These are phyloP conservation scores for Novumbra hubbsi DNA, from an alignment of 2,797 vertebrate genomes.

Conservation along the genomic window DNA sequence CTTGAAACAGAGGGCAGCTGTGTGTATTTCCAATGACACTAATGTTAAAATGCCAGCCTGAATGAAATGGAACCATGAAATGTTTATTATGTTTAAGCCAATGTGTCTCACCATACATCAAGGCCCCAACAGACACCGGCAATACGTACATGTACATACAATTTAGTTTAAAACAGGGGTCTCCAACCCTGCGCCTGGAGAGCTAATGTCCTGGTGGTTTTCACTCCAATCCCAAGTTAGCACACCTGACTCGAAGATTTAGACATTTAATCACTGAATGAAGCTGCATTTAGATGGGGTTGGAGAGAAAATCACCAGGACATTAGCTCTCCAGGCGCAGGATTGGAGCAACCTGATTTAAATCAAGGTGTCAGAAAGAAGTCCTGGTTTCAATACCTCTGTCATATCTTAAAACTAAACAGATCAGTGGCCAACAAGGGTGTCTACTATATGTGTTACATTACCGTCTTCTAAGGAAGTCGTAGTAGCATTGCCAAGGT, in stretches of 20 bases:
- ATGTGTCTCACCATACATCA: neutral
- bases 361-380: slow-evolving; percentile 4
- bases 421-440: neutral
- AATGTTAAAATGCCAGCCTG: slow-evolving; percentile 32
- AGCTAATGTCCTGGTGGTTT: too few relatives aligned
- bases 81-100: neutral
- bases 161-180: too few relatives aligned
- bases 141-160: neutral
- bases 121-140: neutral
- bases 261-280: too few relatives aligned
- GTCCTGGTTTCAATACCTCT: neutral
- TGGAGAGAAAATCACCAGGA: too few relatives aligned
- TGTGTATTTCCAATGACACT: slow-evolving; percentile 43
- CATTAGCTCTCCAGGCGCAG: too few relatives aligned
- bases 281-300: too few relatives aligned
- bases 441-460: slow-evolving; percentile 1
- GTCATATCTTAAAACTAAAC: neutral
- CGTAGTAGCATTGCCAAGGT: neutral
- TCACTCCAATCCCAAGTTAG: too few relatives aligned
- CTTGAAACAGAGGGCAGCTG: slow-evolving; percentile 60
- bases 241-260: too few relatives aligned
- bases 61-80: neutral
- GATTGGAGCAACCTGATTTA: too few relatives aligned
- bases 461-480: neutral
- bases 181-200: too few relatives aligned